Evolutionary conservation across 2,797 vertebrate species (phyloP).

Genomic region (Chrosomus eos): DNA sequence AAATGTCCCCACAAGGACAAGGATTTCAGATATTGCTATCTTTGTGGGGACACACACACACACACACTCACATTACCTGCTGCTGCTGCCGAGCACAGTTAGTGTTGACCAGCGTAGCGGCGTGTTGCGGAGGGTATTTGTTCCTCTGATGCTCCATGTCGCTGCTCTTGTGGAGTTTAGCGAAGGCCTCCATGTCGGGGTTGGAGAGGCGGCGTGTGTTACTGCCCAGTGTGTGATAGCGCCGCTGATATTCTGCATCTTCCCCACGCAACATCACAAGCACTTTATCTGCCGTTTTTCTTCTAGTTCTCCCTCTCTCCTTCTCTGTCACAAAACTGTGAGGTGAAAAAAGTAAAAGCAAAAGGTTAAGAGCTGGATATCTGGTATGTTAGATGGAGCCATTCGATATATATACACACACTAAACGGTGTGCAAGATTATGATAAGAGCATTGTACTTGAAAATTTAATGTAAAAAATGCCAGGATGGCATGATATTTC

Average conservation of each 20-base stretch:
- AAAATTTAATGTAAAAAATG: neutral
- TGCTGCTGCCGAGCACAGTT: conserved; percentile 57
- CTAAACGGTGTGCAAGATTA: neutral
- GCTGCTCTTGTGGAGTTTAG: conserved; percentile 88
- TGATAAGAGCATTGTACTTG: neutral
- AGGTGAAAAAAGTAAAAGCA: neutral
- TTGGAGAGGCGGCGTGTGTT: conserved; percentile 84
- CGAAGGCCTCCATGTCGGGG: conserved; percentile 80
- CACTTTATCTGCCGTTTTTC: conserved; percentile 3
- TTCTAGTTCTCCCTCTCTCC: conserved; percentile 13
- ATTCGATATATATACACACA: neutral
- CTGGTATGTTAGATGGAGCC: neutral
- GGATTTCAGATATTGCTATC: too few relatives aligned
- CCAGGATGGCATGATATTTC: neutral
- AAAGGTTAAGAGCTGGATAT: conserved; percentile 27
- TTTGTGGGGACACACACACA: neutral
- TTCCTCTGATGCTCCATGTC: conserved; percentile 91
- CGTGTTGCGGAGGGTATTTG: conserved; percentile 81
- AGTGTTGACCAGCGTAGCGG: conserved; percentile 57
- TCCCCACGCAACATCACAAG: conserved; percentile 90
- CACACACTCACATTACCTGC: conserved; percentile 34
- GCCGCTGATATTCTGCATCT: conserved; percentile 93
- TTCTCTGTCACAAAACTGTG: conserved; percentile 35
- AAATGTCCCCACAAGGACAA: too few relatives aligned
- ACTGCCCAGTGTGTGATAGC: conserved; percentile 90